phyloP scores from a whole-genome alignment of 1,140 invertebrate genomes.

The Leptopilina clavipes region DNA sequence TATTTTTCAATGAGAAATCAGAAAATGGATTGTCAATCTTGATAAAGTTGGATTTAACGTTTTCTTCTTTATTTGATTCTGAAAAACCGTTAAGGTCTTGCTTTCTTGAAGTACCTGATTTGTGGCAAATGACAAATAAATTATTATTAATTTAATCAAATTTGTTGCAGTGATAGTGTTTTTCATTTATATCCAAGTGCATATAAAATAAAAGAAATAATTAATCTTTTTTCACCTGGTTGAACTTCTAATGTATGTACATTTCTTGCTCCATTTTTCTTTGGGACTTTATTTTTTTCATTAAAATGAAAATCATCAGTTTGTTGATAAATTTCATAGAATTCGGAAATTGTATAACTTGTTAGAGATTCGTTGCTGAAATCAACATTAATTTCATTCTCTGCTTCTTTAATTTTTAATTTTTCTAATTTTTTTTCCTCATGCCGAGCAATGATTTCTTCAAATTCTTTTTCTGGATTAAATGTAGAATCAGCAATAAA shows the following conservation, averaged over 20 bases:
- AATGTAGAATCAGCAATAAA: too few relatives aligned
- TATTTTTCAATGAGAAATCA: neutral
- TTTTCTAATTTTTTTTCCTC: neutral
- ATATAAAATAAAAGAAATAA: too few relatives aligned
- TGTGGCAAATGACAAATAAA: too few relatives aligned
- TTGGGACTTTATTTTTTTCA: neutral
- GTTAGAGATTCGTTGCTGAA: too few relatives aligned
- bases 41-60: neutral
- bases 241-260: neutral
- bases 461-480: neutral
- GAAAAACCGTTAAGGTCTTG: neutral
- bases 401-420: neutral
- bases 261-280: neutral
- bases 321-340: too few relatives aligned
- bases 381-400: neutral
- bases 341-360: too few relatives aligned
- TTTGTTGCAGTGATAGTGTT: too few relatives aligned
- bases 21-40: neutral
- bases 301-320: neutral
- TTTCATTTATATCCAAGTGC: too few relatives aligned
- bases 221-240: neutral
- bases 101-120: neutral
- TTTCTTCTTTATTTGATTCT: neutral
- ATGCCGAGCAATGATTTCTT: neutral
- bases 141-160: too few relatives aligned